These are phyloP conservation scores for Leuciscus waleckii DNA, from an alignment of 2,797 vertebrate genomes.

Conservation along the genomic window DNA sequence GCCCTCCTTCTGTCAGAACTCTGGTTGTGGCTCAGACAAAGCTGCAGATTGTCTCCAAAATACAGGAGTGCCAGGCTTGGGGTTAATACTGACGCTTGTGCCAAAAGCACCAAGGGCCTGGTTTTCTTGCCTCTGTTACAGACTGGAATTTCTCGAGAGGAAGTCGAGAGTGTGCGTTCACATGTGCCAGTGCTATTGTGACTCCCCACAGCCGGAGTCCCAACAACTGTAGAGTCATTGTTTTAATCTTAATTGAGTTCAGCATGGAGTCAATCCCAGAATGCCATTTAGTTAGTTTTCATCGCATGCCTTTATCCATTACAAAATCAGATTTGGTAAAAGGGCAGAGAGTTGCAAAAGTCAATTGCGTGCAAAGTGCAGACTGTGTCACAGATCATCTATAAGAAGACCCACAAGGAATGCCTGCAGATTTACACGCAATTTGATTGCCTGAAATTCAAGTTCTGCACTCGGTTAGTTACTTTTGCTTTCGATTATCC, in stretches of 20 bases:
- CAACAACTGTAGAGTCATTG: constrained; percentile 70
- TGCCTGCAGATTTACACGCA: background rate
- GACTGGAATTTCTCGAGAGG: constrained; percentile 51
- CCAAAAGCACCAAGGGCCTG: constrained; percentile 51
- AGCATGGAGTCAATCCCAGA: constrained; percentile 70
- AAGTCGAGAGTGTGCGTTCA: constrained; percentile 35
- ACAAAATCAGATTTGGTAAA: constrained; percentile 65
- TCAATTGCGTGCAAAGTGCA: background rate
- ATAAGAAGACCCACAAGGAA: background rate
- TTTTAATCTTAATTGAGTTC: constrained; percentile 74
- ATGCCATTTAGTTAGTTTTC: constrained; percentile 64
- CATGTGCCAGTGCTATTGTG: constrained; percentile 37
- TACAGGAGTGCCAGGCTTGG: constrained; percentile 36
- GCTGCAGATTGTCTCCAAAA: constrained; percentile 52
- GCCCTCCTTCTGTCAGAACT: constrained; percentile 36
- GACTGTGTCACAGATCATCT: background rate
- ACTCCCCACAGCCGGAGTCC: constrained; percentile 55
- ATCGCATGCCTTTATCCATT: constrained; percentile 54
- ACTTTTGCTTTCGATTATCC: background rate
- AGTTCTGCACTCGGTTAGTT: background rate
- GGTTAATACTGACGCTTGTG: constrained; percentile 36
- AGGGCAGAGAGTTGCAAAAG: constrained; percentile 18
- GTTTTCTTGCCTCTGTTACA: constrained; percentile 40
- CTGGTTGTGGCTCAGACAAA: constrained; percentile 54
- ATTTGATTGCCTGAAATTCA: background rate